Evolutionary conservation across 2,888 invertebrate genomes (phyloP).

Genomic region (Micoletzkya japonica): DNA sequence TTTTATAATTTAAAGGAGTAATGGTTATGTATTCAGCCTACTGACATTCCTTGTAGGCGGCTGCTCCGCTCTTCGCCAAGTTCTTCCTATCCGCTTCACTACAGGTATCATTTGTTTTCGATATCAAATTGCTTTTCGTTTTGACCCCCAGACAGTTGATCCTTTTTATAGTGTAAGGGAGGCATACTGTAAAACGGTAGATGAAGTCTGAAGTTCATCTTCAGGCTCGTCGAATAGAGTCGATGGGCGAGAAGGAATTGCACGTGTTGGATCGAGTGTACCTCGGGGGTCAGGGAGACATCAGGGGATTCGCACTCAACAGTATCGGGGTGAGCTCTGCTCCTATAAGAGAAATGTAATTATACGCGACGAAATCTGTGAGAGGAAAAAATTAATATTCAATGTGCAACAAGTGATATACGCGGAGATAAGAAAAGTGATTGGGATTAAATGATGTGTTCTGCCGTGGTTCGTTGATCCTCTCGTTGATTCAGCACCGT

Average conservation of each 20-base stretch:
- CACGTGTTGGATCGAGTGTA: slow-evolving; percentile 72
- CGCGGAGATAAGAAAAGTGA: too few relatives aligned
- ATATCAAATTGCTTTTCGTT: background rate
- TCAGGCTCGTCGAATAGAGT: slow-evolving; percentile 25
- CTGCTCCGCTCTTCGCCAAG: slow-evolving; percentile 73
- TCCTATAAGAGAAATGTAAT: background rate
- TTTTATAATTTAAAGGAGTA: background rate
- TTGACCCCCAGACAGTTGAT: too few relatives aligned
- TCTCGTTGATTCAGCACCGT: slow-evolving; percentile 74
- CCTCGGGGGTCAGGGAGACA: slow-evolving; percentile 84
- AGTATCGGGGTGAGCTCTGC: slow-evolving; percentile 49
- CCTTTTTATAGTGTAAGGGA: too few relatives aligned
- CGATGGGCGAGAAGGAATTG: slow-evolving; percentile 50
- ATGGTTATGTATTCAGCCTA: background rate
- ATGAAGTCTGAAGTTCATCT: too few relatives aligned
- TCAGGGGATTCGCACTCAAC: slow-evolving; percentile 82
- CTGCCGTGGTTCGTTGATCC: too few relatives aligned
- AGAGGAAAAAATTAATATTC: too few relatives aligned
- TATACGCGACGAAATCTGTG: too few relatives aligned
- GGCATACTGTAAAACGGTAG: too few relatives aligned
- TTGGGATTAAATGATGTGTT: too few relatives aligned
- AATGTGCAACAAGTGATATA: too few relatives aligned
- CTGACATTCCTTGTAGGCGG: slow-evolving; percentile 70
- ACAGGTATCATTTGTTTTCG: slow-evolving; percentile 31
- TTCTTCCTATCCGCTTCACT: slow-evolving; percentile 49